Evolutionary conservation across 92 coral and sea anemone species (phyloP), one percentile per base, ranked within the genome.

Genomic region (Siderastrea radians): DNA sequence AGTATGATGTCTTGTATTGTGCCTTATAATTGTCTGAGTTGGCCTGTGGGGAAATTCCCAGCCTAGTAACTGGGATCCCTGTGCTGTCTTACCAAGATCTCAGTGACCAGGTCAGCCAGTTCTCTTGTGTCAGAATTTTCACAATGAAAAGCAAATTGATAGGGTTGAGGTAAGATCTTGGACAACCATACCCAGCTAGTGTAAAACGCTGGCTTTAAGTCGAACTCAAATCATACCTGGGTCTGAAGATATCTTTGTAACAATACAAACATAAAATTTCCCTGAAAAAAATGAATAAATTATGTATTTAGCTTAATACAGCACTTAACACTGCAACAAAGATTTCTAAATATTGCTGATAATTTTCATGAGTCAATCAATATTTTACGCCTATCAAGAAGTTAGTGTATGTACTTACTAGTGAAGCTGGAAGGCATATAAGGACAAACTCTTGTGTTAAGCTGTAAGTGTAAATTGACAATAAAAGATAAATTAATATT

Each of bases 191-290:
- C 38, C 38, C 38, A 26, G 38, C 38, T 26, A 26, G 38, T 26
- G 38, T 26, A 26, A 26, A 26, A 26, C 38, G 38, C 38, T 26
- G 38, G 38, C 7, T 61, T n/a, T 46, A 2, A 50, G 2, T 10
- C 47, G 3, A 13, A 76, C 50, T 57, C 7, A 17, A 5, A 47
- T 48, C 50, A 11, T 48, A 84, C 93, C 93, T 90, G 97, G 9
- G 88, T 49, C 53, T 90, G 92, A 66, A 94, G 80, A 82, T 94
- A 94, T 57, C 89, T 85, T 78, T 84, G 90, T 74, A 94, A 55
- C 46, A 94, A 54, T 17, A 62, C 17, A 75, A 72, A 90, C 17
- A 84, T 8, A 73, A 69, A 84, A 43, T n/a, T 68, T 15, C 78
- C 84, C 93, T 90, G 75, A 13, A 17, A 79, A 52, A 38, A 19